Conservation (phyloP, 1,140 invertebrate species). For the Nephila pilipes region DNA sequence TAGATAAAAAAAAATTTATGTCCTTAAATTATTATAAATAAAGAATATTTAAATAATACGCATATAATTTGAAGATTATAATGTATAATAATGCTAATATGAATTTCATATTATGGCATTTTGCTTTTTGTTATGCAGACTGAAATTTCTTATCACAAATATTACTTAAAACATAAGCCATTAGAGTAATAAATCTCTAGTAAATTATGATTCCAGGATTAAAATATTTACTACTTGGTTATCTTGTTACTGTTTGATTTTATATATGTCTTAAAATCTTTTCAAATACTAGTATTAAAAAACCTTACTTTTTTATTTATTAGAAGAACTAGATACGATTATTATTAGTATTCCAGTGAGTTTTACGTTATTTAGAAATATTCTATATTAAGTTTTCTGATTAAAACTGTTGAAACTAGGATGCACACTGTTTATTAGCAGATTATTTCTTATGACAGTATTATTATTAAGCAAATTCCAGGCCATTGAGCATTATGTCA, state of each 20-base stretch:
- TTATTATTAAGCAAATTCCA: too few species aligned
- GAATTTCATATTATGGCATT: not conserved
- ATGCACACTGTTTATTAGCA: too few species aligned
- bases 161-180: not conserved
- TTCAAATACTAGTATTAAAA: not conserved
- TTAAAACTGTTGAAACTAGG: too few species aligned
- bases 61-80: not conserved
- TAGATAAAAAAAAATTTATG: too few species aligned
- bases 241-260: not conserved
- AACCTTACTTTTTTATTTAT: too few species aligned
- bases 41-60: not conserved
- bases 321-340: too few species aligned
- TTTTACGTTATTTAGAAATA: too few species aligned
- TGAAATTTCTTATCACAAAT: not conserved
- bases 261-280: not conserved
- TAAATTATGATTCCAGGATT: not conserved
- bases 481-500: too few species aligned
- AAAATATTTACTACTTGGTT: not conserved
- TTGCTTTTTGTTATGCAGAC: not conserved
- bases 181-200: not conserved
- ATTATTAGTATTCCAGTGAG: too few species aligned
- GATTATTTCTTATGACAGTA: too few species aligned
- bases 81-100: not conserved
- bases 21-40: too few species aligned
- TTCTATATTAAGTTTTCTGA: too few species aligned